Percentiles rank a stretch among this genome's conserved stretches.
These are phyloP conservation scores for Pantelozetes paolii DNA, from an alignment of 2,888 invertebrate genomes.

Conservation along the genomic window DNA sequence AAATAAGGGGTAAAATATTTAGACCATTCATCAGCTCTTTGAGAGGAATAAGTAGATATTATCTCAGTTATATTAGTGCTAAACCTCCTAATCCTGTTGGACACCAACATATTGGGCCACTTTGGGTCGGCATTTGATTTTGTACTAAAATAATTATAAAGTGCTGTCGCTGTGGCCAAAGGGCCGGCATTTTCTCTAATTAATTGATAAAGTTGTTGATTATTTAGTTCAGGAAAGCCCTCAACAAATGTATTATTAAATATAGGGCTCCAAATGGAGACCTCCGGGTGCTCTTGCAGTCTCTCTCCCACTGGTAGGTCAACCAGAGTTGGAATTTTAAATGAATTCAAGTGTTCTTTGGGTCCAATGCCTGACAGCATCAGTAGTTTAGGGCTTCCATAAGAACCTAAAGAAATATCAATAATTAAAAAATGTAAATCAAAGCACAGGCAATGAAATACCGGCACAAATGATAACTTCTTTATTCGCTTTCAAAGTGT, in stretches of 20 bases:
- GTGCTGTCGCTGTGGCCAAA: neutral
- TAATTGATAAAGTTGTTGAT: neutral
- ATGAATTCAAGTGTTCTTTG: constrained; percentile 58
- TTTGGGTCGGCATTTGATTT: neutral
- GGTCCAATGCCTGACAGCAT: constrained; percentile 90
- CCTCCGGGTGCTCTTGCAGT: constrained; percentile 35
- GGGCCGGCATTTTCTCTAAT: neutral
- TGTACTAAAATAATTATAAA: neutral
- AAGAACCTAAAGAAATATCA: neutral
- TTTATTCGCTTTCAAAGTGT: constrained; percentile 69
- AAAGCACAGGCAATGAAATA: constrained; percentile 63
- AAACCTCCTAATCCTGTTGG: neutral
- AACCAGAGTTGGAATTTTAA: constrained; percentile 51
- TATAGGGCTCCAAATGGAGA: neutral
- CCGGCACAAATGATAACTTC: constrained; percentile 88
- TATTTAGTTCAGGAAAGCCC: neutral
- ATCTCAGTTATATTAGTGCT: no score
- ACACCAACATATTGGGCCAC: no score
- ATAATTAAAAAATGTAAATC: neutral
- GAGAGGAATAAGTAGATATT: no score
- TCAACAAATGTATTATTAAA: neutral
- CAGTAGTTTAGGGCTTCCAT: constrained; percentile 75
- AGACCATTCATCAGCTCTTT: no score
- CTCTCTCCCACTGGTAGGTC: constrained; percentile 38
- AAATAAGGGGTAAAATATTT: neutral